Evolutionary conservation across 2,113 vertebrate genomes (phyloP).

Genomic region (Phoenicopterus ruber): DNA sequence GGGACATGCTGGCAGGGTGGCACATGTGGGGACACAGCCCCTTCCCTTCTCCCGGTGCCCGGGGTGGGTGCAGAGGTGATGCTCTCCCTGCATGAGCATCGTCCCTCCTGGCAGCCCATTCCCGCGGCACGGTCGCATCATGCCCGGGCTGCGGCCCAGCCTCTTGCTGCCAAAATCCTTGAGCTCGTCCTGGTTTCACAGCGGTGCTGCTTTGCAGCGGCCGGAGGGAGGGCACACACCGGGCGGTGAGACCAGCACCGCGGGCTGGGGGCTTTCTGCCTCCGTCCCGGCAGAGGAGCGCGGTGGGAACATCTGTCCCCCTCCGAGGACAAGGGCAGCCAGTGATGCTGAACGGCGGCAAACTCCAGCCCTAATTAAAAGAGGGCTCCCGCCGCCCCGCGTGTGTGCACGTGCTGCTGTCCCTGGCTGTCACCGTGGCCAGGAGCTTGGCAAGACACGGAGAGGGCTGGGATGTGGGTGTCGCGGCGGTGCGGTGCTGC

Average conservation of each 20-base stretch:
- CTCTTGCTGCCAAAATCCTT: neutral
- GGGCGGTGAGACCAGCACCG: fast-evolving
- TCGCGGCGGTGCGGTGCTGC: fast-evolving
- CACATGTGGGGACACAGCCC: fast-evolving
- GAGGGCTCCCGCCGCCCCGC: fast-evolving
- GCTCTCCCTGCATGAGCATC: neutral
- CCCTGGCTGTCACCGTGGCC: fast-evolving
- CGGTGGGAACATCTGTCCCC: neutral
- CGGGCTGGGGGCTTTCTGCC: neutral
- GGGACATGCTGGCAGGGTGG: neutral
- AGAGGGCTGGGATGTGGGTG: fast-evolving
- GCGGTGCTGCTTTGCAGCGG: fast-evolving
- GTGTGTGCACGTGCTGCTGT: fast-evolving
- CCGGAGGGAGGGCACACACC: fast-evolving
- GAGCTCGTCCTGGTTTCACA: fast-evolving
- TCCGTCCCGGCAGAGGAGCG: fast-evolving
- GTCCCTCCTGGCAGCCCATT: neutral
- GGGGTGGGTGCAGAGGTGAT: neutral
- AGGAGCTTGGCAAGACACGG: fast-evolving
- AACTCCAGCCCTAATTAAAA: neutral
- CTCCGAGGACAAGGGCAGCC: neutral
- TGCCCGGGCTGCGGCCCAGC: neutral
- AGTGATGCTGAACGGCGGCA: fast-evolving
- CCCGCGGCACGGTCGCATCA: fast-evolving
- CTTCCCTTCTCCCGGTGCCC: neutral